Percentiles rank a stretch among this genome's conserved stretches.
Conservation (phyloP, 2,888 invertebrate species). For the Altica lythri region DNA sequence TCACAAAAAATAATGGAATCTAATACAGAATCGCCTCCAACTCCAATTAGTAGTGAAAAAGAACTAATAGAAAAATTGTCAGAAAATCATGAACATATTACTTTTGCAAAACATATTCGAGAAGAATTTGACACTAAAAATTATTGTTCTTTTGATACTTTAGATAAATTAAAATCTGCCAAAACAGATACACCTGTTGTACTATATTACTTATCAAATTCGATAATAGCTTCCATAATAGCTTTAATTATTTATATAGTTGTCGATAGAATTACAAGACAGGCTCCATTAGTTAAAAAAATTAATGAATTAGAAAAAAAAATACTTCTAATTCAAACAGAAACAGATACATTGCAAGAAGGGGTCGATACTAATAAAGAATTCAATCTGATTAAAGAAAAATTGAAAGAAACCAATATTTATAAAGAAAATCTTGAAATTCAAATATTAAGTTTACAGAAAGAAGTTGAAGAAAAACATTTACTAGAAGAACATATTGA, state of each 20-base stretch:
- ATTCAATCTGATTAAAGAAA: conserved; percentile 69
- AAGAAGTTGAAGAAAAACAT: conserved; percentile 66
- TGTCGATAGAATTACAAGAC: conserved; percentile 75
- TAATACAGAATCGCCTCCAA: background rate
- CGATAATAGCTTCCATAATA: conserved; percentile 72
- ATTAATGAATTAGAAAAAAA: conserved; percentile 69
- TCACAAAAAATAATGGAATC: background rate
- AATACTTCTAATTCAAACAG: conserved; percentile 64
- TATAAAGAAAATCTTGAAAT: conserved; percentile 64
- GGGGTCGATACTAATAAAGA: conserved; percentile 65
- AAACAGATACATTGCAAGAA: conserved; percentile 69
- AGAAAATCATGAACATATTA: background rate
- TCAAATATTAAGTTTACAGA: conserved; percentile 69
- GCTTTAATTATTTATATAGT: conserved; percentile 79
- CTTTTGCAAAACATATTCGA: background rate
- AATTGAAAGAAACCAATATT: conserved; percentile 63
- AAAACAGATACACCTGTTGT: no score
- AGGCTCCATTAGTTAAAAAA: conserved; percentile 70
- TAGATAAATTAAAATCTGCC: conserved; percentile 21
- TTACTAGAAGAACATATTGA: conserved; percentile 71
- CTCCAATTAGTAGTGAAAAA: conserved; percentile 10
- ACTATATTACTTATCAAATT: conserved; percentile 56
- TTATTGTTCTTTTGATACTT: background rate
- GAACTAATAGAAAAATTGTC: conserved; percentile 1
- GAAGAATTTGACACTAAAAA: background rate